Evolutionary conservation across 2,113 vertebrate genomes (phyloP).

Genomic region (Solea senegalensis): DNA sequence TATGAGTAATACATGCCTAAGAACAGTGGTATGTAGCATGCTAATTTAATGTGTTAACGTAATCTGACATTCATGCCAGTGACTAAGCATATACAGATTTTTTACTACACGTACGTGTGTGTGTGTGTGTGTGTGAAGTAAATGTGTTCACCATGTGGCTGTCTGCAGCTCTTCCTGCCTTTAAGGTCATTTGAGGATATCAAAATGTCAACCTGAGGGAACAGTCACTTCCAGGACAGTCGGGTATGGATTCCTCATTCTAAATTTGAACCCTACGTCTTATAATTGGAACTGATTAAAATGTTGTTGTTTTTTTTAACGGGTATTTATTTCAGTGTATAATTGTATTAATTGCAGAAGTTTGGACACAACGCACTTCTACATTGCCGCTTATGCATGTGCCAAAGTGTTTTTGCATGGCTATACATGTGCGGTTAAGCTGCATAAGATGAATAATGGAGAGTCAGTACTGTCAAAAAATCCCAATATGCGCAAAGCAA

Average conservation of each 20-base stretch:
- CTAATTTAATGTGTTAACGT: slow-evolving; percentile 6
- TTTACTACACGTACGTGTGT: background rate
- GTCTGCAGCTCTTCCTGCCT: slow-evolving; percentile 44
- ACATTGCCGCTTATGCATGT: background rate
- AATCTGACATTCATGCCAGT: slow-evolving; percentile 1
- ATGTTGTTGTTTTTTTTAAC: background rate
- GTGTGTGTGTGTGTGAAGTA: slow-evolving; percentile 13
- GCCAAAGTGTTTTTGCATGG: background rate
- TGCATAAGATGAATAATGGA: background rate
- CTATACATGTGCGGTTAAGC: slow-evolving; percentile 3
- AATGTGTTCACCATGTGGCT: slow-evolving; percentile 45
- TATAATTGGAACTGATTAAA: background rate
- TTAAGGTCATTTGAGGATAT: slow-evolving; percentile 43
- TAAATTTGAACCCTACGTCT: background rate
- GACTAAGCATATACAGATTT: slow-evolving; percentile 20
- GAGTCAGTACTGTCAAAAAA: background rate
- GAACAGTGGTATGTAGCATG: slow-evolving; percentile 8
- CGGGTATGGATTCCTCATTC: background rate
- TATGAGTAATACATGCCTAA: background rate
- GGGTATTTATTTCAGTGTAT: background rate
- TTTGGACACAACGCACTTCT: background rate
- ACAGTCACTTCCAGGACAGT: background rate
- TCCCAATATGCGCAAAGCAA: too few species aligned
- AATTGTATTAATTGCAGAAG: background rate
- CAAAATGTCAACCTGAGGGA: slow-evolving; percentile 21